These are phyloP conservation scores for Smithornis capensis DNA, from an alignment of 2,113 vertebrate species.

Conservation along the genomic window DNA sequence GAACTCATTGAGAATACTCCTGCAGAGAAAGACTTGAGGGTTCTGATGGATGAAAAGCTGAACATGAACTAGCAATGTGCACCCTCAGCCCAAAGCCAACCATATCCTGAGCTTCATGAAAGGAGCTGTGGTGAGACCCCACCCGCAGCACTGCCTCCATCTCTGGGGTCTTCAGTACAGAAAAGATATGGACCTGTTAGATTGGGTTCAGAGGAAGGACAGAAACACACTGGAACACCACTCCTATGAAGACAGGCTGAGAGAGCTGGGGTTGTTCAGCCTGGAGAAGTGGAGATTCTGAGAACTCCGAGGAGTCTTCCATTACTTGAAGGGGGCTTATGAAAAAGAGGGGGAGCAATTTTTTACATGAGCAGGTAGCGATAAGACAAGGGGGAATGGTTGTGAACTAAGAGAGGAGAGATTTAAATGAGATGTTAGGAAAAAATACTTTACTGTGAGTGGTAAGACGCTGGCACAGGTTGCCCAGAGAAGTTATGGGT, in stretches of 20 bases:
- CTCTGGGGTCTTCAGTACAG: background rate
- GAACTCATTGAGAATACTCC: background rate
- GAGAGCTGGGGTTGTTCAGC: background rate
- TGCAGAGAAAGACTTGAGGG: background rate
- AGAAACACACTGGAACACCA: background rate
- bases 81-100: background rate
- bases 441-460: background rate
- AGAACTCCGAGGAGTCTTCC: background rate
- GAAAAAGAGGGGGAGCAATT: background rate
- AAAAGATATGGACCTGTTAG: background rate
- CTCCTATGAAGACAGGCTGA: background rate
- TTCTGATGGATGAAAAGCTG: background rate
- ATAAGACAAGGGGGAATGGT: background rate
- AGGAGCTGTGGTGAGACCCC: background rate
- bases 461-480: background rate
- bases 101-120: background rate
- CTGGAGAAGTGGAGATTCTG: background rate
- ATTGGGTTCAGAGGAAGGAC: background rate
- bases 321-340: background rate
- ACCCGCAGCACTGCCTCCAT: background rate
- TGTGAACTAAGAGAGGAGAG: background rate
- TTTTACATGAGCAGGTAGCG: background rate
- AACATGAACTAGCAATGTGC: background rate
- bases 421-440: background rate
- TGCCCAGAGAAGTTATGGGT: background rate